A percentile compares a stretch with the other conserved stretches of the same genome.
Conservation (phyloP, 2,888 invertebrate species). For the Clostera curtula region DNA sequence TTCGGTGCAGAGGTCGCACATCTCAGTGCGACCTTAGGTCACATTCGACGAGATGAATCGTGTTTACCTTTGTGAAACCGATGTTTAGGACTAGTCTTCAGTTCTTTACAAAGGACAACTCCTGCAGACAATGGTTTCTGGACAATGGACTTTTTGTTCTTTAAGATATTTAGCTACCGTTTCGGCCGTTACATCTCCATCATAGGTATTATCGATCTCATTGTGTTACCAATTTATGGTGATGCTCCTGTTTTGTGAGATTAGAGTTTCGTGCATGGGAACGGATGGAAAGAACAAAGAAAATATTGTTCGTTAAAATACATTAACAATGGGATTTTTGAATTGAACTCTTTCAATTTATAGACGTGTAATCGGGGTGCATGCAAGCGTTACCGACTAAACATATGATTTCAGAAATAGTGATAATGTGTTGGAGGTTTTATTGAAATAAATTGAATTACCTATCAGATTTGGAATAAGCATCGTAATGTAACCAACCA, state of each 20-base stretch:
- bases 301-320: background rate
- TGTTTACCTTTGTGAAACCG: conserved; percentile 56
- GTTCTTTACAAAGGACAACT: conserved; percentile 36
- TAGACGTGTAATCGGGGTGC: no score
- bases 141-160: conserved; percentile 58
- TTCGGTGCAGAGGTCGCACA: conserved; percentile 57
- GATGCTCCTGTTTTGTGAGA: conserved; percentile 40
- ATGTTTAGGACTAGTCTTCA: conserved; percentile 44
- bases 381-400: no score
- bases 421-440: no score
- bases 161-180: conserved; percentile 64
- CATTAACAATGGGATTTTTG: background rate
- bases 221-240: conserved; percentile 62
- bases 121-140: conserved; percentile 42
- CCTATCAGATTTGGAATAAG: no score
- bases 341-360: no score
- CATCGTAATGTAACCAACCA: no score
- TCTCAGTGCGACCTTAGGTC: conserved; percentile 61
- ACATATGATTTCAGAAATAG: no score
- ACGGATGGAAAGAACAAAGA: conserved; percentile 20
- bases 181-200: conserved; percentile 58
- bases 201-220: conserved; percentile 62
- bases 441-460: no score
- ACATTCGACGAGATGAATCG: conserved; percentile 48
- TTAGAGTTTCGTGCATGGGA: conserved; percentile 66